Evolutionary conservation across 2,888 invertebrate species (phyloP), one percentile per base, ranked within the genome.

Genomic region (Chymomyza procnemis): DNA sequence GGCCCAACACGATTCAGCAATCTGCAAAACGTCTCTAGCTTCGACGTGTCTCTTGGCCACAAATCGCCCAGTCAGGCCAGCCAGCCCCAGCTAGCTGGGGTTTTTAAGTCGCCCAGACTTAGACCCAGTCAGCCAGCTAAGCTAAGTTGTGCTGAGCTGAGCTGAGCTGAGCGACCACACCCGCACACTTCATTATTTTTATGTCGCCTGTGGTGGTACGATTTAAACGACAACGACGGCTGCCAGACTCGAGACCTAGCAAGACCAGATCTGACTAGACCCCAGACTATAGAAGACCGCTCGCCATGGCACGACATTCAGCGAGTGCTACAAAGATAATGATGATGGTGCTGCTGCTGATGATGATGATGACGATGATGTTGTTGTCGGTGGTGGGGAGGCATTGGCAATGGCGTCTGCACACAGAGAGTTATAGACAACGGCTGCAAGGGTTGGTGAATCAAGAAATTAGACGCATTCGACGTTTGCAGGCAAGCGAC

Each of bases 151-250:
- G 34, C 34, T 12, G 8, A 21, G 18, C 19, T 14, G 2, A 18
- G 21, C 19, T 21, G 22, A 54, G 54, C 54, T 30, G 30, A 81
- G 85, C 89, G 90, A 90, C 90, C 90, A 91, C 90, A 90, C 90
- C 90, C 90, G 90, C 90, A 90, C 90, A 90, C 90, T 91, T 90
- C 90, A 90, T 90, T 90, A 90, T 90, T 90, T 90, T 90, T 88
- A 89, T 90, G 90, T 90, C 88, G 90, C 90, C 90, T 89, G 89
- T 88, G 88, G 89, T 88, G 88, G 88, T 87, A 87, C 82, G 81
- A 88, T 85, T 87, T 85, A 77, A 85, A 78, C 83, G 85, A 86
- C 87, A 85, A 74, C 80, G 63, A 61, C 69, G 74, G 69, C 74
- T 65, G 73, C 72, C 69, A 67, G 69, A 56, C 66, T 4, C 47